Percentiles rank a stretch among this genome's conserved stretches.
phyloP scores from a whole-genome alignment of 2,797 vertebrate species.

The Lycodopsis pacificus region DNA sequence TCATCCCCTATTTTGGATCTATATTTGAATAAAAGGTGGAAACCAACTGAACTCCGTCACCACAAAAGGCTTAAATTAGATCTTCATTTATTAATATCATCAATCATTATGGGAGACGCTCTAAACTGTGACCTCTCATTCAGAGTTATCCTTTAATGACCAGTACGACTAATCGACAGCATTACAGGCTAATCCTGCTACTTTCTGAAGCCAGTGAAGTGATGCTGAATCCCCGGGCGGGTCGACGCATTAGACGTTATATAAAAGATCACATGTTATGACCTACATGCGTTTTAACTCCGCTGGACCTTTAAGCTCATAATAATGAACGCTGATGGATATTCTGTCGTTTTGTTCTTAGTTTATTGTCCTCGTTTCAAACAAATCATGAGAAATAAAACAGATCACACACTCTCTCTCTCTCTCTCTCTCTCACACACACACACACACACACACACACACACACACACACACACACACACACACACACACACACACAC shows the following conservation, averaged over 20 bases:
- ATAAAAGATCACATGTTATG: not conserved
- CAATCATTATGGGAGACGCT: not conserved
- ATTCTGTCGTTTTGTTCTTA: not conserved
- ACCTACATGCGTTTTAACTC: not conserved
- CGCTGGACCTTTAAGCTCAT: not conserved
- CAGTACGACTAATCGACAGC: not conserved
- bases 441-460: too few species aligned
- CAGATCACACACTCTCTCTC: too few species aligned
- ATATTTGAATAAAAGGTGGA: not conserved
- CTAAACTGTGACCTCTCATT: not conserved
- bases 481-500: not conserved
- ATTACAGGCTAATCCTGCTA: too few species aligned
- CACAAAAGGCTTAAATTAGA: not conserved
- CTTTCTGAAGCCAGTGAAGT: too few species aligned
- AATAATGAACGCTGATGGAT: not conserved
- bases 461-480: too few species aligned
- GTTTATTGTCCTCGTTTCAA: constrained; percentile 19
- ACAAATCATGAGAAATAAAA: constrained; percentile 11
- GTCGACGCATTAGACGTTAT: not conserved
- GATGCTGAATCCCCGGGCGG: not conserved
- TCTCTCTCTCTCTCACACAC: too few species aligned
- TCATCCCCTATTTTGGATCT: not conserved
- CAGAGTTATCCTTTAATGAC: not conserved
- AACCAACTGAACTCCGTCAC: not conserved
- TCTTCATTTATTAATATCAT: too few species aligned